phyloP scores from a whole-genome alignment of 1,140 invertebrate genomes.

The Lasaia peninsularis region DNA sequence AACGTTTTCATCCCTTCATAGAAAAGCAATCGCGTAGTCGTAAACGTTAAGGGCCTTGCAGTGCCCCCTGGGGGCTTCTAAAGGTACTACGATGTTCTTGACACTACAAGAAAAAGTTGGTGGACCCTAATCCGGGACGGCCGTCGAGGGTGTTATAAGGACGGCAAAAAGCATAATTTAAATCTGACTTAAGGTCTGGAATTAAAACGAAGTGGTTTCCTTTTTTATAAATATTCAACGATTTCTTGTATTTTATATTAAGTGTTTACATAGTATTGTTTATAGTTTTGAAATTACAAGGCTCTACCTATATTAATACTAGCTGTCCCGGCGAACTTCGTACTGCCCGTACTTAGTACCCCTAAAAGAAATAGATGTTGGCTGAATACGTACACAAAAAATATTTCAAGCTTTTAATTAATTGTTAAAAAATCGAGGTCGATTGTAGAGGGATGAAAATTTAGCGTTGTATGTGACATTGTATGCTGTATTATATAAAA shows the following conservation, averaged over 20 bases:
- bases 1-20: slow-evolving; percentile 69
- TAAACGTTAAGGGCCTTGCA: slow-evolving; percentile 75
- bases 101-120: slow-evolving; percentile 59
- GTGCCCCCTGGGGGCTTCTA: slow-evolving; percentile 63
- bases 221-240: slow-evolving; percentile 20
- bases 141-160: slow-evolving; percentile 65
- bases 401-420: too few species aligned
- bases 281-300: not conserved
- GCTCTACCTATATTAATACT: too few species aligned
- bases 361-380: too few species aligned
- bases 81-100: slow-evolving; percentile 59
- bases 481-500: too few species aligned
- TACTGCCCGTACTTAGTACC: too few species aligned
- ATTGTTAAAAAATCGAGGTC: too few species aligned
- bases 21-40: slow-evolving; percentile 77
- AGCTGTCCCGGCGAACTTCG: too few species aligned
- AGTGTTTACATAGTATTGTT: too few species aligned
- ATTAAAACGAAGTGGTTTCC: slow-evolving; percentile 65
- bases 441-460: too few species aligned
- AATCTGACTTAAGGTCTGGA: slow-evolving; percentile 73
- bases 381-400: too few species aligned
- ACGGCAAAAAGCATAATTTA: slow-evolving; percentile 72
- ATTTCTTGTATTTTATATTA: slow-evolving; percentile 6
- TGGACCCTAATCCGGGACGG: slow-evolving; percentile 60
- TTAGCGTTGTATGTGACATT: too few species aligned